Conservation (phyloP, 2,888 invertebrate genomes). For the Machimus rusticus region DNA sequence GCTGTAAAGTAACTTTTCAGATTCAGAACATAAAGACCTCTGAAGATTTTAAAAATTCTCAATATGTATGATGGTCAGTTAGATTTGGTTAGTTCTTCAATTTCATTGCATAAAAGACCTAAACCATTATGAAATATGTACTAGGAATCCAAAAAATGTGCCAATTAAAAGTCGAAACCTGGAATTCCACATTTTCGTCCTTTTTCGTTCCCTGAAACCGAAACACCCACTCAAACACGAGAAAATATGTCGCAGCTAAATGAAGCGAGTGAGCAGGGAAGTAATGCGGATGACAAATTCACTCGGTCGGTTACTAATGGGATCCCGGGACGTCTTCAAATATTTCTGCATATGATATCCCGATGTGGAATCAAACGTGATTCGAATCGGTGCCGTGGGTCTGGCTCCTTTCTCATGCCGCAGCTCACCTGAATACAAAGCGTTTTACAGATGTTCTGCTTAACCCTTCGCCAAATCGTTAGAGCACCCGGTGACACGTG, state of each 20-base stretch:
- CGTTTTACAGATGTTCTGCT: conserved; percentile 5
- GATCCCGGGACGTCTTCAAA: background rate
- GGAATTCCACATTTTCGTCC: background rate
- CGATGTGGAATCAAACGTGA: conserved; percentile 8
- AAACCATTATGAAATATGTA: no score
- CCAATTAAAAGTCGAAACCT: background rate
- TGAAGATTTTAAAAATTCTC: no score
- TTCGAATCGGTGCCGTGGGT: background rate
- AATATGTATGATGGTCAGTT: no score
- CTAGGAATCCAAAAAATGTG: background rate
- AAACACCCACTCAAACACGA: background rate
- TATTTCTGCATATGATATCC: background rate
- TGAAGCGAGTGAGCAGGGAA: background rate
- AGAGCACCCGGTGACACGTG: background rate
- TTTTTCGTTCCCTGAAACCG: background rate
- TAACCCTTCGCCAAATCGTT: background rate
- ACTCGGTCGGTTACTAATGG: background rate
- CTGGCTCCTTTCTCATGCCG: background rate
- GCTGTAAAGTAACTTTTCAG: no score
- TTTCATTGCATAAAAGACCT: no score
- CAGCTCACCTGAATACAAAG: conserved; percentile 2
- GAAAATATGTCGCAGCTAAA: background rate
- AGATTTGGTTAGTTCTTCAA: no score
- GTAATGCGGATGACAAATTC: background rate
- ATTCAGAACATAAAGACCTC: no score